Evolutionary conservation across 2,888 invertebrate species (phyloP).

Genomic region (Apotomis betuletana): DNA sequence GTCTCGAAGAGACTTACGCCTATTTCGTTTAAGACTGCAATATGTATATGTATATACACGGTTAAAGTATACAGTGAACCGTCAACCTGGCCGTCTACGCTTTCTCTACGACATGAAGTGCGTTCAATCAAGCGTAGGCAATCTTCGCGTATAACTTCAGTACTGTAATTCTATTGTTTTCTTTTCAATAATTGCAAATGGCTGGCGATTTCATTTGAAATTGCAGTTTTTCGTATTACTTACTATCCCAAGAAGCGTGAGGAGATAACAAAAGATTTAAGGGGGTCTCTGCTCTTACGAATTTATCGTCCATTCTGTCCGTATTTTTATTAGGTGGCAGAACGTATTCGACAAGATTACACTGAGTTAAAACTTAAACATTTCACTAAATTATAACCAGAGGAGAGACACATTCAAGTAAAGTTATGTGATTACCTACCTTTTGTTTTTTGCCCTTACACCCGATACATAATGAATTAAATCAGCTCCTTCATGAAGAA

Average conservation of each 20-base stretch:
- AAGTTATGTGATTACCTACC: too few species aligned
- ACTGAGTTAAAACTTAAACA: too few species aligned
- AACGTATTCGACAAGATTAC: not conserved
- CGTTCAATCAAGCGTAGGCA: slow-evolving; percentile 68
- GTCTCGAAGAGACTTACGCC: not conserved
- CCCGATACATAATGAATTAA: not conserved
- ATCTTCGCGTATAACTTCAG: slow-evolving; percentile 52
- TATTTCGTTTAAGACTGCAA: not conserved
- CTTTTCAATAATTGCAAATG: slow-evolving; percentile 47
- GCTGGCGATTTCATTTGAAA: slow-evolving; percentile 11
- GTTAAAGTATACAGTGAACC: slow-evolving; percentile 30
- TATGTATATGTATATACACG: not conserved
- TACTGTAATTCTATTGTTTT: slow-evolving; percentile 65
- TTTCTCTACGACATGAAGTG: slow-evolving; percentile 64
- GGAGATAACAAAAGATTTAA: not conserved
- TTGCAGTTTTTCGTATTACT: slow-evolving; percentile 10
- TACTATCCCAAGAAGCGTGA: slow-evolving; percentile 8
- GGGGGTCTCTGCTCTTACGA: not conserved
- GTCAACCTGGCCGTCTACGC: slow-evolving; percentile 50
- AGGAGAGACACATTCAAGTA: too few species aligned
- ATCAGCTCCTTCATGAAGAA: slow-evolving; percentile 1
- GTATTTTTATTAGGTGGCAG: not conserved
- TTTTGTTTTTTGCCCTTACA: not conserved
- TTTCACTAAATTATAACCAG: too few species aligned
- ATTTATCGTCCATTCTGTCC: not conserved